These are phyloP conservation scores for Corticium candelabrum DNA, from an alignment of 37 sponge, comb jelly and placozoan genomes.

Conservation along the genomic window DNA sequence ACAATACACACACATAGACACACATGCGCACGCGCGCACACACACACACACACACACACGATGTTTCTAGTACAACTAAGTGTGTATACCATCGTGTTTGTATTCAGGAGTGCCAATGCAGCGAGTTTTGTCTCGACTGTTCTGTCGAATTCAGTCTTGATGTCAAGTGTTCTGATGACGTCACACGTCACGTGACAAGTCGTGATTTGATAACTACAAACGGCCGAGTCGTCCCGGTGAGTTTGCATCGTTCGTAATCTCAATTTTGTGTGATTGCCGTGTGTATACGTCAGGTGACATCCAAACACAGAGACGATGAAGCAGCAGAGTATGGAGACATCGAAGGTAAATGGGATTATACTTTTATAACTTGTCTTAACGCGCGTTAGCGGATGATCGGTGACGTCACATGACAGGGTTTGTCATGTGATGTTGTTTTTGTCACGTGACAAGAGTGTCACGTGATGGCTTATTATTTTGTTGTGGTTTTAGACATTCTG, in stretches of 20 bases:
- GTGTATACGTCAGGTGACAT: constrained; percentile 37
- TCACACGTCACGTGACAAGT: constrained; percentile 84
- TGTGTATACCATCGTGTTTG: too few species aligned
- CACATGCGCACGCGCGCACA: too few species aligned
- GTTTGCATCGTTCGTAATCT: constrained; percentile 2
- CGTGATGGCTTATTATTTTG: too few species aligned
- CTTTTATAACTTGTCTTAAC: background rate
- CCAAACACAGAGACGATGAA: constrained; percentile 39
- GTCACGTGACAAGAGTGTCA: too few species aligned
- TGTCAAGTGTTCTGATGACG: constrained; percentile 83
- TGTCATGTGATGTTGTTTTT: too few species aligned
- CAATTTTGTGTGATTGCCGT: background rate
- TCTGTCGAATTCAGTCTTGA: constrained; percentile 93
- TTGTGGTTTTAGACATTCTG: constrained; percentile 61
- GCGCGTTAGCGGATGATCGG: too few species aligned
- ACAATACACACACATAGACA: background rate
- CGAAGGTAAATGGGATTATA: constrained; percentile 47
- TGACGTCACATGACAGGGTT: too few species aligned
- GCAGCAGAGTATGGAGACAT: constrained; percentile 57
- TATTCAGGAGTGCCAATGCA: constrained; percentile 77
- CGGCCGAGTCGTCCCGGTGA: constrained; percentile 75
- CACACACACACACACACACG: too few species aligned
- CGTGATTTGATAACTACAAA: constrained; percentile 77
- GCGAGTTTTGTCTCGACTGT: constrained; percentile 85
- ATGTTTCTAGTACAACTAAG: background rate